These are phyloP conservation scores for Catonia carolina DNA, from an alignment of 2,888 invertebrate species.

Conservation along the genomic window DNA sequence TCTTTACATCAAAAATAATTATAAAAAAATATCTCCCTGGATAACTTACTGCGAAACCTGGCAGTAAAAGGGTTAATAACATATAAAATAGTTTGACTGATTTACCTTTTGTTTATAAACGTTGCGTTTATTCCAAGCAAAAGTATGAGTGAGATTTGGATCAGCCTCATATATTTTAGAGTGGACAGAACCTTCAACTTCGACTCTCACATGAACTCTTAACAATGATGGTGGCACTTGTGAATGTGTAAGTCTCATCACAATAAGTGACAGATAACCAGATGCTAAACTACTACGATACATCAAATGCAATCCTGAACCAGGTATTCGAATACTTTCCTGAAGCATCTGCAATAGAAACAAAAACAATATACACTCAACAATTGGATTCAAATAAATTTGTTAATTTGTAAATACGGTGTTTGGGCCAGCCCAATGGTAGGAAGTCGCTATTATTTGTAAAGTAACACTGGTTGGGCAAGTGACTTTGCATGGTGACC, in stretches of 20 bases:
- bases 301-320: slow-evolving; percentile 85
- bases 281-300: slow-evolving; percentile 94
- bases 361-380: background rate
- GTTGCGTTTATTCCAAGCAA: slow-evolving; percentile 97
- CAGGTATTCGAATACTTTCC: slow-evolving; percentile 89
- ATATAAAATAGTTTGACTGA: too few species aligned
- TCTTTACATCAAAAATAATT: too few species aligned
- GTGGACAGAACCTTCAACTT: slow-evolving; percentile 88
- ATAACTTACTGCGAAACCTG: too few species aligned
- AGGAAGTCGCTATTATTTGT: too few species aligned
- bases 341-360: slow-evolving; percentile 72
- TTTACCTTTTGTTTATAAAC: slow-evolving; percentile 90
- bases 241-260: slow-evolving; percentile 78
- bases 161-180: slow-evolving; percentile 93
- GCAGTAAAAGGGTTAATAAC: too few species aligned
- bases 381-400: too few species aligned
- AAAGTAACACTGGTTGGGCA: too few species aligned
- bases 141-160: slow-evolving; percentile 89
- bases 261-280: slow-evolving; percentile 88
- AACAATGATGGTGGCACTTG: slow-evolving; percentile 72
- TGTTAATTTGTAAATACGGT: too few species aligned
- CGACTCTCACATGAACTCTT: slow-evolving; percentile 85
- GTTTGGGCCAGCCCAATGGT: too few species aligned
- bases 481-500: too few species aligned
- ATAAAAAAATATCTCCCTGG: too few species aligned